Evolutionary conservation across 2,888 invertebrate genomes (phyloP).

Genomic region (Acrobeloides nanus): DNA sequence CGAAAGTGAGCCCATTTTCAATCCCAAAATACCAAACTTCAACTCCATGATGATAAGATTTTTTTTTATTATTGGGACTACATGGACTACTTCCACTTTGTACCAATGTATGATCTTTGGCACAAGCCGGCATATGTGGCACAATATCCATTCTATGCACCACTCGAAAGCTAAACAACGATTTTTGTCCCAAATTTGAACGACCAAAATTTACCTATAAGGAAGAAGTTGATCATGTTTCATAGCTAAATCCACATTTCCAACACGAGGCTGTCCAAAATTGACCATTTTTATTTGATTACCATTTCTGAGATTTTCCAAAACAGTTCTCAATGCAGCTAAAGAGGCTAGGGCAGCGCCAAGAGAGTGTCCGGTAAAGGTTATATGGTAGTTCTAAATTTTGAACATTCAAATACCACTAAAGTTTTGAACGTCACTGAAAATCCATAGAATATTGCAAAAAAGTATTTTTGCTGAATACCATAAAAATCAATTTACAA

Average conservation of each 20-base stretch:
- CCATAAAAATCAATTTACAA: too few species aligned
- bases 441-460: too few species aligned
- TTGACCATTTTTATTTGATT: conserved; percentile 35
- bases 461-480: too few species aligned
- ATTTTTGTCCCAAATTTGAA: background rate
- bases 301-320: conserved; percentile 25
- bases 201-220: conserved; percentile 23
- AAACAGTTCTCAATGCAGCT: conserved; percentile 39
- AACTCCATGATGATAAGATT: conserved; percentile 41
- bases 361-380: conserved; percentile 46
- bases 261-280: conserved; percentile 46
- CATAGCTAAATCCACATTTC: conserved; percentile 33
- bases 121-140: conserved; percentile 42
- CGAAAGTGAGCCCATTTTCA: conserved; percentile 7
- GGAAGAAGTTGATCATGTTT: conserved; percentile 34
- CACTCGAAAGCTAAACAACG: conserved; percentile 39
- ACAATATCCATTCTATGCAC: conserved; percentile 40
- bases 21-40: conserved; percentile 34
- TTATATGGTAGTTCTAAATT: conserved; percentile 35
- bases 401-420: too few species aligned
- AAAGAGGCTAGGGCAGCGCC: conserved; percentile 46
- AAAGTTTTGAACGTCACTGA: too few species aligned
- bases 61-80: conserved; percentile 13
- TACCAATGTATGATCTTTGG: conserved; percentile 16
- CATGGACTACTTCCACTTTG: conserved; percentile 23